A percentile compares a stretch with the other conserved stretches of the same genome.
Conservation (phyloP, 2,888 invertebrate species). For the Mongoloraphidia duomilia region DNA sequence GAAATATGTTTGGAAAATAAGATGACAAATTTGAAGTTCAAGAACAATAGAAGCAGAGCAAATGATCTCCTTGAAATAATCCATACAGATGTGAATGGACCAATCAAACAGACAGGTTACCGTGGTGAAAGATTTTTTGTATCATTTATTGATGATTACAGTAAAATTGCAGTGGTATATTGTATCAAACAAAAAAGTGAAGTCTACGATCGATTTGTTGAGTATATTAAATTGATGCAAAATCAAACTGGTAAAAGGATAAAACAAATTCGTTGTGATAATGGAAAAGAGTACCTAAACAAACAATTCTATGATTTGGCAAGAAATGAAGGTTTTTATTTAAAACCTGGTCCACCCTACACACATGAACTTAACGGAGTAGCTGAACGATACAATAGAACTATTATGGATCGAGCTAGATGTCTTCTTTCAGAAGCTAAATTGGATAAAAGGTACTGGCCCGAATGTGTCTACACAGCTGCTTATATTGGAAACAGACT, state of each 20-base stretch:
- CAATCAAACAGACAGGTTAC: conserved; percentile 9
- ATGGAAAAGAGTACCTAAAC: conserved; percentile 12
- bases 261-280: conserved; percentile 15
- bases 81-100: conserved; percentile 9
- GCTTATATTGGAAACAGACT: conserved; percentile 10
- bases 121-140: conserved; percentile 11
- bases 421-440: conserved; percentile 7
- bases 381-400: conserved; percentile 10
- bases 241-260: conserved; percentile 10
- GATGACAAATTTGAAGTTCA: conserved; percentile 13
- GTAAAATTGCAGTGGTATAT: conserved; percentile 13
- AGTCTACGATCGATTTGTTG: conserved; percentile 13
- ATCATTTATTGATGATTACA: conserved; percentile 16
- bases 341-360: conserved; percentile 8
- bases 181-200: conserved; percentile 14
- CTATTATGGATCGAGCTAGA: conserved; percentile 8
- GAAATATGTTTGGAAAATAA: conserved; percentile 8
- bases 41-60: conserved; percentile 14
- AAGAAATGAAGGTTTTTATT: conserved; percentile 9
- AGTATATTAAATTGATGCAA: conserved; percentile 11
- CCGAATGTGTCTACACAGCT: conserved; percentile 5
- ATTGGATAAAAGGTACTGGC: conserved; percentile 1
- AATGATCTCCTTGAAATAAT: conserved; percentile 14
- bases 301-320: conserved; percentile 8
- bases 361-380: conserved; percentile 6